Base-by-base conservation (phyloP, 92 coral and sea anemone species). In the Zoanthus sociatus region DNA sequence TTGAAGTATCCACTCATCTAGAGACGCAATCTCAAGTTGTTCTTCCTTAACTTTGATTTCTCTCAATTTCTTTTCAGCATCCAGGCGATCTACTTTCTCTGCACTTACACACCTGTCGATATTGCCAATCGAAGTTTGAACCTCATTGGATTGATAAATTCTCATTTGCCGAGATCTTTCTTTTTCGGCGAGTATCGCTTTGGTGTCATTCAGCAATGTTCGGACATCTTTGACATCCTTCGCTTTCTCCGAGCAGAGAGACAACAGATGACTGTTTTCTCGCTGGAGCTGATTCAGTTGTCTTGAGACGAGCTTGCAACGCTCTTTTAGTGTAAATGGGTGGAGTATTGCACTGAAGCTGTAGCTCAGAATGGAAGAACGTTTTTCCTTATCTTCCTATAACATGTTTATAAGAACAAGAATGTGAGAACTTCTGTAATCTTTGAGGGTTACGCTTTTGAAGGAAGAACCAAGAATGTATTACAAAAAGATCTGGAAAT, bases 31-130 rank as follows among this genome's bases (percentile, higher is more conserved):
- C 11, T 31, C 9, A 30, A 69, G 74, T 69, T 69, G 32, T 33
- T 75, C n/a, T 75, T 33, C 42, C 42, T 33, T 33, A 33, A 33
- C 42, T 33, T 33, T 33, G 42, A 33, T 33, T 33, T 33, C 30
- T 47, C 17, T 26, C 61, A 75, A 11, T 5, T 33, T 46, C 79
- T n/a, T 17, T 32, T 75, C 79, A 15, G 50, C 18, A 50, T 0
- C 48, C 79, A 50, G n/a, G 31, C 79, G 37, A 75, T 48, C 32
- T 63, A 47, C 79, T 11, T 56, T 56, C 61, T 75, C 61, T 18
- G 42, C 45, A 30, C 15, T 69, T 44, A 31, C 30, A 13, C 74
- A 69, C 46, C 46, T 32, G 42, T 75, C 31, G 12, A 50, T 75
- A 1, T 45, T 45, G n/a, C 46, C 46, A 20, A 69, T 69, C 16